Conservation (phyloP, 2,888 invertebrate genomes). For the Agrochola lota region DNA sequence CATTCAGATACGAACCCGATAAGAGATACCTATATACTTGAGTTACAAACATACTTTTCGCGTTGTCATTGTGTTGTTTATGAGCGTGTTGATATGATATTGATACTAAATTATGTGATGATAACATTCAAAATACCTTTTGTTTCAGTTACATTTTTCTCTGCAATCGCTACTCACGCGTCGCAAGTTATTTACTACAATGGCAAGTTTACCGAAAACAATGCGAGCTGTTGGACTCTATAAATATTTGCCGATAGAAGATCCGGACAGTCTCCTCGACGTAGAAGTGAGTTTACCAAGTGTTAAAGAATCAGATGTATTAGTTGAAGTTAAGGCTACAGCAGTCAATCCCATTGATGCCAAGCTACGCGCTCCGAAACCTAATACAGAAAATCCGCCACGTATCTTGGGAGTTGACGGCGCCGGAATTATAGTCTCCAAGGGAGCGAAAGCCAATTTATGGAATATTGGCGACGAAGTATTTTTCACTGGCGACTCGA, state of each 20-base stretch:
- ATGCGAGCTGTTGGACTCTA: constrained; percentile 86
- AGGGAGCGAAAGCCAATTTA: constrained; percentile 74
- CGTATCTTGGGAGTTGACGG: constrained; percentile 86
- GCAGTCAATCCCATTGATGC: constrained; percentile 86
- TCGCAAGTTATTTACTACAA: constrained; percentile 38
- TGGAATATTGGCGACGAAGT: constrained; percentile 84
- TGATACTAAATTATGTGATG: constrained; percentile 2
- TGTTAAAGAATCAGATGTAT: constrained; percentile 76
- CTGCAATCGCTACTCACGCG: constrained; percentile 28
- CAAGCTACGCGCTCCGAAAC: constrained; percentile 82
- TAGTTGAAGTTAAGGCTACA: constrained; percentile 84
- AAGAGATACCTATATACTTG: neutral
- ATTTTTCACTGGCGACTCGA: constrained; percentile 81
- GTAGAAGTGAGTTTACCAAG: constrained; percentile 79
- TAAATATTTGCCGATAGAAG: constrained; percentile 83
- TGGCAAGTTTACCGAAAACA: constrained; percentile 77
- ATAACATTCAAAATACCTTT: constrained; percentile 22
- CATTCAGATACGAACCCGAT: constrained; percentile 42
- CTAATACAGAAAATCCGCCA: constrained; percentile 75
- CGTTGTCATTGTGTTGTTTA: constrained; percentile 30
- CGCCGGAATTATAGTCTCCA: constrained; percentile 82
- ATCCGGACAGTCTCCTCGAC: constrained; percentile 80
- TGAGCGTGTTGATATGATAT: neutral
- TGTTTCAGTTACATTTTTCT: constrained; percentile 39
- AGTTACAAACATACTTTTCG: constrained; percentile 1